phyloP scores from a whole-genome alignment of 2,888 invertebrate species.

The Nymphalis polychloros region DNA sequence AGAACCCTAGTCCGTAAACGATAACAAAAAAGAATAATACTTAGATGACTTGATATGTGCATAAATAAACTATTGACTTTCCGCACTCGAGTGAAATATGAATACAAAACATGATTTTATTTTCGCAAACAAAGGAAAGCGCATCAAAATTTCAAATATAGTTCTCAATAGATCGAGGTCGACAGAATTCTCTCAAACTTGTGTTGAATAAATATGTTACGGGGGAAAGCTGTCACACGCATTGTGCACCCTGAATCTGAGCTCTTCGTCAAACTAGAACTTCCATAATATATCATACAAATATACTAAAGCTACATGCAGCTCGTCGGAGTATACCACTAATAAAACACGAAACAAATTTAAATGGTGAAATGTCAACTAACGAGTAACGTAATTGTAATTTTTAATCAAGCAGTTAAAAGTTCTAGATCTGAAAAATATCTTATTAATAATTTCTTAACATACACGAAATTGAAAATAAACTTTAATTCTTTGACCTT shows the following conservation, averaged over 20 bases:
- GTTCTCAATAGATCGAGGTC: conserved; percentile 34
- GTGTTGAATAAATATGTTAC: conserved; percentile 37
- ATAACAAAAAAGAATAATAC: conserved; percentile 20
- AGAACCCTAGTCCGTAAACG: conserved; percentile 9
- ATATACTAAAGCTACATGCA: too few relatives aligned
- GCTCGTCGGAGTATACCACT: too few relatives aligned
- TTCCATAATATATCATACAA: neutral
- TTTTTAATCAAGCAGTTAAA: too few relatives aligned
- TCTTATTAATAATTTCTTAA: too few relatives aligned
- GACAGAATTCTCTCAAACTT: conserved; percentile 36
- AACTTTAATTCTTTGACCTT: too few relatives aligned
- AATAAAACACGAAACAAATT: too few relatives aligned
- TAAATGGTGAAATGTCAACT: too few relatives aligned
- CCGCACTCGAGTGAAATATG: conserved; percentile 24
- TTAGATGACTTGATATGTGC: conserved; percentile 28
- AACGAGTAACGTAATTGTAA: too few relatives aligned
- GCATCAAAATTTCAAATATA: conserved; percentile 32
- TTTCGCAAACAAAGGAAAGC: conserved; percentile 32
- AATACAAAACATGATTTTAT: conserved; percentile 28
- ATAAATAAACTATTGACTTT: conserved; percentile 28
- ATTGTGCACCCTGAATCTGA: conserved; percentile 34
- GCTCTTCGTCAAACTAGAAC: conserved; percentile 1
- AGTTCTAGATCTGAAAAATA: too few relatives aligned
- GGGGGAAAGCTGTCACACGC: conserved; percentile 36
- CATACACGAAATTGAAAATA: too few relatives aligned